A percentile compares a stretch with the other conserved stretches of the same genome.
Conservation (phyloP, 2,113 vertebrate species). For the Buteo buteo region DNA sequence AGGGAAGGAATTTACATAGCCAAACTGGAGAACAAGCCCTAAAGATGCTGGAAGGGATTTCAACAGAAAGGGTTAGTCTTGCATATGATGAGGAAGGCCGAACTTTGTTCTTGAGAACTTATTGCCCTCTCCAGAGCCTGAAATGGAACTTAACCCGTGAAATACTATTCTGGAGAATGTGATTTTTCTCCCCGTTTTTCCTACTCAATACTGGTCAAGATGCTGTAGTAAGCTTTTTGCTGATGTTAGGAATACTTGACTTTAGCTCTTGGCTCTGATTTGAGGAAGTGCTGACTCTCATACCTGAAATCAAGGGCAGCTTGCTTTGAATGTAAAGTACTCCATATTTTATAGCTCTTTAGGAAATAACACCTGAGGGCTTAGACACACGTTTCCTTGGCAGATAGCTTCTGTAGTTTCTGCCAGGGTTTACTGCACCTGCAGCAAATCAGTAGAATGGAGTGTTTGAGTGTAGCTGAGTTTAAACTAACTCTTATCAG, state of each 20-base stretch:
- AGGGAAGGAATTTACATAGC: neutral
- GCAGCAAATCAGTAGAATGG: neutral
- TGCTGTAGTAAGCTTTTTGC: neutral
- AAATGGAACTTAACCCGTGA: neutral
- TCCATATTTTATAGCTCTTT: neutral
- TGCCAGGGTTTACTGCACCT: neutral
- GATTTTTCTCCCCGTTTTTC: neutral
- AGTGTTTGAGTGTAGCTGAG: fast-evolving
- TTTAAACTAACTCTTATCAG: neutral
- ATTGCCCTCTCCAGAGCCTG: neutral
- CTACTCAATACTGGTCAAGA: neutral
- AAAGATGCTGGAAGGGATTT: neutral
- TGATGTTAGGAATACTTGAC: neutral
- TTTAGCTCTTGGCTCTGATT: neutral
- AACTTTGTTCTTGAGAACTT: neutral
- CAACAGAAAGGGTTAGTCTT: neutral
- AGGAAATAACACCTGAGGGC: neutral
- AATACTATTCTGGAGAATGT: neutral
- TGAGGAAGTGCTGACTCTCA: neutral
- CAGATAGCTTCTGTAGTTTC: neutral
- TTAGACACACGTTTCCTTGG: neutral
- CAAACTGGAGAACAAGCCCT: neutral
- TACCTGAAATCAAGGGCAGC: neutral
- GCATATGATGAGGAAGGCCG: neutral
- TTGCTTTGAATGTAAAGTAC: neutral